Conservation (phyloP, 2,888 invertebrate species). For the Drosophila diplacantha region DNA sequence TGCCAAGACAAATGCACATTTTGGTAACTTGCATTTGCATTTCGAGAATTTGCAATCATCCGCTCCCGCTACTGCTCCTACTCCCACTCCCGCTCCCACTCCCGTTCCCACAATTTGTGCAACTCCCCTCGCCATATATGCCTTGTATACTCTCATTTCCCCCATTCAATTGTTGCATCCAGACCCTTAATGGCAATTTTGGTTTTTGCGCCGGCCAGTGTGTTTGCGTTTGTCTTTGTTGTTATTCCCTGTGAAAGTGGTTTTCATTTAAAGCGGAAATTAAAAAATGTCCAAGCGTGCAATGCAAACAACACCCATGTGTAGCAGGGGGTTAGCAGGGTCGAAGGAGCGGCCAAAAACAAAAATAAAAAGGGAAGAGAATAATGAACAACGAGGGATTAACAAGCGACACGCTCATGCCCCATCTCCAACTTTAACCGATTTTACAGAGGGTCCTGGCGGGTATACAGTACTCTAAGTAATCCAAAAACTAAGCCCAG, state of each 20-base stretch:
- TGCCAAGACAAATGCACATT: slow-evolving; percentile 59
- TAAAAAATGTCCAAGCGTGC: slow-evolving; percentile 63
- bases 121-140: not conserved
- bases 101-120: not conserved
- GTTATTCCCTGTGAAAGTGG: slow-evolving; percentile 52
- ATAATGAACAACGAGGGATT: slow-evolving; percentile 50
- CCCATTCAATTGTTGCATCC: slow-evolving; percentile 29
- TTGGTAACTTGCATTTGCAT: slow-evolving; percentile 57
- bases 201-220: slow-evolving; percentile 20
- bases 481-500: not conserved
- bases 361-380: not conserved
- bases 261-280: slow-evolving; percentile 70
- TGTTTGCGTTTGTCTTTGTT: slow-evolving; percentile 15
- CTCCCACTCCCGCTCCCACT: no score
- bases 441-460: not conserved
- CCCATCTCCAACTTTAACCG: not conserved
- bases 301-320: slow-evolving; percentile 32
- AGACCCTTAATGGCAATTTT: slow-evolving; percentile 40
- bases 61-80: not conserved
- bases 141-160: not conserved
- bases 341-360: not conserved
- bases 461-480: not conserved
- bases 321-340: slow-evolving; percentile 5
- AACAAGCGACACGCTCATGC: slow-evolving; percentile 39
- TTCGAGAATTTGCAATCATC: slow-evolving; percentile 27